Evolutionary conservation across 2,888 invertebrate genomes (phyloP).

Genomic region (Sinhomidia bicolor): DNA sequence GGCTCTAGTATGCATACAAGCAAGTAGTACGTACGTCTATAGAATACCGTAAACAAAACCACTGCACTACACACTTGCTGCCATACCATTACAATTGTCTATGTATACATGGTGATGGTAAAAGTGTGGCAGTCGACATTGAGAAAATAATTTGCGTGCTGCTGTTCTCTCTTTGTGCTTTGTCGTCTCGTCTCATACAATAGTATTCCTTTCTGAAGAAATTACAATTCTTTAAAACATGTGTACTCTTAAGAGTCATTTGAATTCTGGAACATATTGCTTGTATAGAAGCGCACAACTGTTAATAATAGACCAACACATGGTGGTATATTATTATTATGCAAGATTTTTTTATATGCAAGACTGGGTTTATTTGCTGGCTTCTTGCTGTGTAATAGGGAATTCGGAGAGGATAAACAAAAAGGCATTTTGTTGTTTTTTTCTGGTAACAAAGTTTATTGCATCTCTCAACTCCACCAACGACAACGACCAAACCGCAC

Average conservation of each 20-base stretch:
- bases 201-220: not conserved
- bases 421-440: constrained; percentile 7
- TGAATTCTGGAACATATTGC: not conserved
- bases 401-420: constrained; percentile 27
- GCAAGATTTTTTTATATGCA: not conserved
- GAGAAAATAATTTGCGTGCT: constrained; percentile 37
- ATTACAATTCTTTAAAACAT: not conserved
- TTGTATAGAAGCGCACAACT: not conserved
- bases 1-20: too few relatives aligned
- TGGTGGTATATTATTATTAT: not conserved
- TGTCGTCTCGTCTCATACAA: not conserved
- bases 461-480: not conserved
- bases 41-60: not conserved
- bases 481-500: too few relatives aligned
- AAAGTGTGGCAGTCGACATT: not conserved
- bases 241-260: not conserved
- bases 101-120: not conserved
- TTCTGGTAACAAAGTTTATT: constrained; percentile 34
- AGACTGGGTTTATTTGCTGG: not conserved
- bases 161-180: not conserved
- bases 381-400: not conserved
- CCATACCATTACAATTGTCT: not conserved
- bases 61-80: not conserved
- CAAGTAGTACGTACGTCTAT: not conserved
- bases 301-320: not conserved